Evolutionary conservation across 2,888 invertebrate species (phyloP), one percentile per base, ranked within the genome.

Genomic region (Orchesella flavescens): DNA sequence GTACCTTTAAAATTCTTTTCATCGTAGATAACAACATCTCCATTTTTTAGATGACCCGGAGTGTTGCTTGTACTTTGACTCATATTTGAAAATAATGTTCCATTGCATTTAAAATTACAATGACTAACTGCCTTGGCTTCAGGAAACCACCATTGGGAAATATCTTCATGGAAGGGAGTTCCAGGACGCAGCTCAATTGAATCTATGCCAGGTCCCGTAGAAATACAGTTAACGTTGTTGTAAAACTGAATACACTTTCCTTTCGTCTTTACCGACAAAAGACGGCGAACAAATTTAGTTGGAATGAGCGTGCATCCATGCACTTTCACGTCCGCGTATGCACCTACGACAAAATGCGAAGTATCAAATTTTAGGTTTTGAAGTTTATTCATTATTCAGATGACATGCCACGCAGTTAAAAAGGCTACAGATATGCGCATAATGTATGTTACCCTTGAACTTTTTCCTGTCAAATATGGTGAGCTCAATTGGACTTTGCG

Each of bases 81-180:
- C 74, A 21, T 49, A 15, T 59, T 34, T 10, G 17, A 53, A 49
- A 59, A 19, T 24, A n/a, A 72, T 34, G 17, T 59, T 24, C 24
- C 1, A 49, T 46, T 24, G 53, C 77, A 77, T 77, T 77, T 77
- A 44, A 66, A 53, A 44, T n/a, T n/a, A 44, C 77, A 77, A 19
- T 68, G 59, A 19, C 68, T 77, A 4, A 77, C 59, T 12, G 77
- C 68, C 13, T 21, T 68, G 15, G 61, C 68, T 24, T 57, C 59
- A 3, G 43, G 21, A 17, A 77, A 69, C 0, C 1, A 1, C 77
- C 77, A 77, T 1, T 3, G 1, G 2, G 23, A 23, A 44, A 77
- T 46, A 19, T 68, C 24, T n/a, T 77, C 17, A 43, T 77, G 69
- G 24, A 13, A 59, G 3, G 77, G 77, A 21, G 77, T 77, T 2